Base-by-base conservation (phyloP, 2,113 vertebrate species). In the Arenaria interpres region DNA sequence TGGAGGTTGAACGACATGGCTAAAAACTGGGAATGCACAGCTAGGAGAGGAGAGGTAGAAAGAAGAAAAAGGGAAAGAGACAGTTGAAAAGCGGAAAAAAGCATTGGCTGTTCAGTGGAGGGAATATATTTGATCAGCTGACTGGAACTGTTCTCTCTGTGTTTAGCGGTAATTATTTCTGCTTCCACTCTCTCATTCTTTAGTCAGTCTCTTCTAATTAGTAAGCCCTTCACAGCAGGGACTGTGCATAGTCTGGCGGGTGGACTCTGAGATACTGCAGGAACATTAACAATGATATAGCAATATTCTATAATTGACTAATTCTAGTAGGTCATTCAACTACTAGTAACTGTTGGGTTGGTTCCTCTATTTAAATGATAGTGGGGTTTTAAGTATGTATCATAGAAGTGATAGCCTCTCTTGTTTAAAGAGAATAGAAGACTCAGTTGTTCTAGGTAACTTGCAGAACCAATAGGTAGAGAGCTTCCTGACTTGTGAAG, bases 81-180 rank as follows among this genome's bases (percentile, higher is more conserved):
- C 20, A 32, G 21, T 6, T 25, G 7, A 13, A 84, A 80, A 71
- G 7, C 9, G 27, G 2, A 1, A 43, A 56, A 89, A 77, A 53
- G 12, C 9, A 14, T 76, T 74, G 27, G 45, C 18, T 62, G 7
- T 85, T 81, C 41, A 64, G 50, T 19, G n/a, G 20, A 79, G 22
- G 48, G 90, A 77, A 76, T 32, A 20, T 56, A 77, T 73, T 39
- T 33, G 8, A 64, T 69, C 43, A 89, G 25, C 59, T 84, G 54
- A 74, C 59, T 86, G 53, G 32, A 83, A 32, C 20, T 32, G 18
- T 6, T 10, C 5, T 64, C 28, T 37, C 37, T 60, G 11, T 83
- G 20, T 50, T 89, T 80, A 72, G 51, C 27, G 30, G 77, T 43
- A 53, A 68, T 84, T 83, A 68, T 76, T 88, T 84, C 45, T 93